Evolutionary conservation across 2,797 vertebrate species (phyloP), one percentile per base, ranked within the genome.

Genomic region (Sebastolobus altivelis): DNA sequence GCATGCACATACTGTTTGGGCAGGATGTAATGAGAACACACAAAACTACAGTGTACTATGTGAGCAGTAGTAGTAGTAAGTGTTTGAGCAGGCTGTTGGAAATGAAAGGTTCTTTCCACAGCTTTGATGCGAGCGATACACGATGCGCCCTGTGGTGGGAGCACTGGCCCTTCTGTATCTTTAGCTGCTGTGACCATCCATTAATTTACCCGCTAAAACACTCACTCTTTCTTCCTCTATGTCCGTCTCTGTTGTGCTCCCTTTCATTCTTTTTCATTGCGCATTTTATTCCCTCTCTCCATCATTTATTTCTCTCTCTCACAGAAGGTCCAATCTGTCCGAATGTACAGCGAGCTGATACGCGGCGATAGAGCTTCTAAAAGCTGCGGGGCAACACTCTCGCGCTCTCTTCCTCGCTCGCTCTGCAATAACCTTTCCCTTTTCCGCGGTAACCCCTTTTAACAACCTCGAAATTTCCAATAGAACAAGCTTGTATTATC

Each of bases 381-480:
- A 82, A 80, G 85, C 85, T 72, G 63, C 8, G 59, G 80, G 75
- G 84, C 63, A 59, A 81, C 62, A 73, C 87, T 82, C 77, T 27
- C 70, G 29, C 65, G 69, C 87, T 82, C 77, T 25, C 70, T 37
- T 27, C 20, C 72, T 40, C 78, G 8, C 46, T 72, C 68, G 1
- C 27, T 68, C 82, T 29, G 71, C 49, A 80, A 77, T 86, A 86
- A 88, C 86, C 80, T 72, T 16, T 71, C 77, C 70, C 82, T 67
- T 80, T 85, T 49, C 72, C 8, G 65, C 58, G 43, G 76, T 77
- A 88, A 90, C 79, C 81, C 67, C 77, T 83, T 92, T 89, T 86
- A 91, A 83, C 87, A 87, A 83, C 82, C 84, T 88, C 38, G 40
- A 43, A 78, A 82, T 84, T 82, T 83, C 83, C 79, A 83, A 70